phyloP scores from a whole-genome alignment of 2,888 invertebrate genomes.

The Nomada hirtipes region DNA sequence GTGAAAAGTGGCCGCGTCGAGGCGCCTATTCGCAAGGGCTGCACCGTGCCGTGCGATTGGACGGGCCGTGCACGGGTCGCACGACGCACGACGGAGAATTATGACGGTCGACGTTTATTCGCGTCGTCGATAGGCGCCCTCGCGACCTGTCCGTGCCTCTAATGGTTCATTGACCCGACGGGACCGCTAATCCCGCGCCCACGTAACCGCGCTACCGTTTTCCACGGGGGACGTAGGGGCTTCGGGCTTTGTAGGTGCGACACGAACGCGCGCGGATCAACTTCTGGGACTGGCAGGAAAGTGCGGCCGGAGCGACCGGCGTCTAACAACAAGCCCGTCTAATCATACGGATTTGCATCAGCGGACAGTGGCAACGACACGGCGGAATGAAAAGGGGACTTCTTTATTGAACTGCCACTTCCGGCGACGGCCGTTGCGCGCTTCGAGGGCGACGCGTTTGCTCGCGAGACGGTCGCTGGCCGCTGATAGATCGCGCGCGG shows the following conservation, averaged over 20 bases:
- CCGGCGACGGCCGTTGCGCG: background rate
- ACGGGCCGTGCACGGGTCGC: slow-evolving; percentile 42
- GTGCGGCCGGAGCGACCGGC: slow-evolving; percentile 12
- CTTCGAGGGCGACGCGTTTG: background rate
- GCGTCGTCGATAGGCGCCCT: slow-evolving; percentile 74
- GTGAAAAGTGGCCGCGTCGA: slow-evolving; percentile 65
- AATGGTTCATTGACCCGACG: slow-evolving; percentile 78
- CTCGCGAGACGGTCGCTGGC: background rate
- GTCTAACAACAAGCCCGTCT: slow-evolving; percentile 46
- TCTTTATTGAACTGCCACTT: slow-evolving; percentile 6
- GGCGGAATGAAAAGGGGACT: slow-evolving; percentile 23
- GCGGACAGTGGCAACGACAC: slow-evolving; percentile 8
- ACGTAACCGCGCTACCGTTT: slow-evolving; percentile 70
- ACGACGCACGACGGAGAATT: slow-evolving; percentile 67
- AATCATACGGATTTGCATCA: slow-evolving; percentile 59
- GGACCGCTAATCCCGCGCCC: slow-evolving; percentile 71
- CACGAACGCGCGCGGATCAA: slow-evolving; percentile 55
- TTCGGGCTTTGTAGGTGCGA: background rate
- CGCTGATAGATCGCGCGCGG: slow-evolving; percentile 26
- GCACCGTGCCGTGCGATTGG: slow-evolving; percentile 53
- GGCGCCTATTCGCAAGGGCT: slow-evolving; percentile 62
- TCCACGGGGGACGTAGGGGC: slow-evolving; percentile 45
- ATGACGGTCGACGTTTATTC: slow-evolving; percentile 76
- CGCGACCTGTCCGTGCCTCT: slow-evolving; percentile 71
- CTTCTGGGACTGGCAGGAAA: slow-evolving; percentile 39